These are phyloP conservation scores for Ramazzottius varieornatus DNA, from an alignment of 2,888 invertebrate species.

Conservation along the genomic window DNA sequence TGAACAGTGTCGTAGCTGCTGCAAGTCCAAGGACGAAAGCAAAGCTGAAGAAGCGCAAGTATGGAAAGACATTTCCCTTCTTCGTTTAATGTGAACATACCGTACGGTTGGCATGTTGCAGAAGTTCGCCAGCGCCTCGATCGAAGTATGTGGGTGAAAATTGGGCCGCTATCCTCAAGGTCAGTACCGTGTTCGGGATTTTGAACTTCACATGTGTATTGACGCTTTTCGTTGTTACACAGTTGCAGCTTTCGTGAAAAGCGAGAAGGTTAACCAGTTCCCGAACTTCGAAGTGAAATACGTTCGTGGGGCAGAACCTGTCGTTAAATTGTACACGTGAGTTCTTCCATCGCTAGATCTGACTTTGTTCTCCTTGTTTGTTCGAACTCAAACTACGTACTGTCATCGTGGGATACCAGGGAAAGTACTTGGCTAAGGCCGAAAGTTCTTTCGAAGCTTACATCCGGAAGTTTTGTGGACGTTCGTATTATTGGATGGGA, in stretches of 20 bases:
- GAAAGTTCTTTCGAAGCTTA: too few relatives aligned
- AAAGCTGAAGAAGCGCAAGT: constrained; percentile 25
- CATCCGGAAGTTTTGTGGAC: too few relatives aligned
- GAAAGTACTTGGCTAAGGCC: too few relatives aligned
- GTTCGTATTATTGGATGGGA: neutral
- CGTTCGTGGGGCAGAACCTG: constrained; percentile 71
- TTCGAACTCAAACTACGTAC: too few relatives aligned
- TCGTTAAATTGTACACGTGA: constrained; percentile 29
- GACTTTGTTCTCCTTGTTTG: too few relatives aligned
- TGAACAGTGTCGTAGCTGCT: constrained; percentile 48
- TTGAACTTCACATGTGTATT: too few relatives aligned
- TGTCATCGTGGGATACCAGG: too few relatives aligned
- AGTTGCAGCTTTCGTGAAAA: constrained; percentile 70
- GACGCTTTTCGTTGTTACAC: too few relatives aligned
- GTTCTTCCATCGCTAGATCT: too few relatives aligned
- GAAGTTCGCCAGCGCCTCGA: constrained; percentile 61
- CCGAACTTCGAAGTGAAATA: constrained; percentile 73
- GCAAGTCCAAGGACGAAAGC: constrained; percentile 37
- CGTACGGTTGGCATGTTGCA: too few relatives aligned
- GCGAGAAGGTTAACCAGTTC: constrained; percentile 62
- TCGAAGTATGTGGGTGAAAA: constrained; percentile 94
- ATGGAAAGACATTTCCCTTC: constrained; percentile 5
- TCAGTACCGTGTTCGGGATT: too few relatives aligned
- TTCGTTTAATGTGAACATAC: too few relatives aligned
- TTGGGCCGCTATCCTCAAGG: constrained; percentile 93